Evolutionary conservation across 1,140 invertebrate genomes (phyloP).

Genomic region (Drosophila kikkawai): DNA sequence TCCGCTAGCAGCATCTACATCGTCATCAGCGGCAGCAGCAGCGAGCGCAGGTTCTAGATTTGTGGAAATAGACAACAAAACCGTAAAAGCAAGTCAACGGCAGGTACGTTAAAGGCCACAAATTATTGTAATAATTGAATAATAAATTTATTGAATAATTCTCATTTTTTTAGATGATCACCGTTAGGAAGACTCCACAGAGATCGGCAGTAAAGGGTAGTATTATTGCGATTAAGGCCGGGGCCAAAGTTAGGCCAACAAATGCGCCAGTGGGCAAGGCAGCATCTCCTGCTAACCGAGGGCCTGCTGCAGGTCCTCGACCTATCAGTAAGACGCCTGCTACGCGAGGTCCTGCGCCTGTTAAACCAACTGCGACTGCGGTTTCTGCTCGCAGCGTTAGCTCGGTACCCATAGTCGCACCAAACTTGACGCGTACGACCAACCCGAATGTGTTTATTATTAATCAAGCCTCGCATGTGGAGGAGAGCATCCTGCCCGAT

Average conservation of each 20-base stretch:
- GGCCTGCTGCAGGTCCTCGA: not conserved
- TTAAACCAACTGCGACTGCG: not conserved
- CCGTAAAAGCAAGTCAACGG: not conserved
- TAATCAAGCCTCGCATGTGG: constrained; percentile 42
- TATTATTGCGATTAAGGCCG: not conserved
- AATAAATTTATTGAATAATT: not conserved
- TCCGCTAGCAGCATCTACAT: constrained; percentile 8
- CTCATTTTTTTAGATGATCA: not conserved
- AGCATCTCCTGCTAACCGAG: not conserved
- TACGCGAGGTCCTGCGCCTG: not conserved
- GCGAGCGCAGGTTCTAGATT: not conserved
- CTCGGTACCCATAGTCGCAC: not conserved
- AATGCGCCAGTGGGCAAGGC: not conserved
- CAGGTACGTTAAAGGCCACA: not conserved
- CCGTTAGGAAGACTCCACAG: not conserved
- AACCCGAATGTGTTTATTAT: constrained; percentile 54
- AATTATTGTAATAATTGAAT: too few species aligned
- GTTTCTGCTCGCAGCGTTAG: not conserved
- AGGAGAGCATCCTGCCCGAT: constrained; percentile 69
- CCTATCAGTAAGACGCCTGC: too few species aligned
- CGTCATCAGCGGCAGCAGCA: constrained; percentile 4
- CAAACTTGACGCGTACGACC: not conserved
- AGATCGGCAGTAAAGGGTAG: not conserved
- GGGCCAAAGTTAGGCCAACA: not conserved
- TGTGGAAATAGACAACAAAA: not conserved